Conservation (phyloP, 2,797 vertebrate species). For the Lacerta viridis region DNA sequence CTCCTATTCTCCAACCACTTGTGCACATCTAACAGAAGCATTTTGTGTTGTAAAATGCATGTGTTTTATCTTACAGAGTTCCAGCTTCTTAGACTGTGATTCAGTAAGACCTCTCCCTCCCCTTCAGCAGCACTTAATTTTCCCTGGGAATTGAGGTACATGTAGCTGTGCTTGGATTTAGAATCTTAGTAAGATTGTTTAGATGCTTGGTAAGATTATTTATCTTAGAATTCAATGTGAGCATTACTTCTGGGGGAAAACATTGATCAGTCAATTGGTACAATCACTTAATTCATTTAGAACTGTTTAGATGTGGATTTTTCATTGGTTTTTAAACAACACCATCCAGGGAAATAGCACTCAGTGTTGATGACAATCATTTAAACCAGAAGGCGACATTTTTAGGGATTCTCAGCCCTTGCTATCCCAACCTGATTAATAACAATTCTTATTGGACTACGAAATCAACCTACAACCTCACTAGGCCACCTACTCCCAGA, state of each 20-base stretch:
- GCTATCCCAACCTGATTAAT: too few relatives aligned
- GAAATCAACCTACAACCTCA: too few relatives aligned
- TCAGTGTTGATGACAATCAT: not conserved
- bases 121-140: not conserved
- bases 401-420: not conserved
- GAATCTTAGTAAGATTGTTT: not conserved
- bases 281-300: conserved; percentile 4
- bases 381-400: not conserved
- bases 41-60: conserved; percentile 5
- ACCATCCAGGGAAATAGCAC: not conserved
- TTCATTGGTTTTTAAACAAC: not conserved
- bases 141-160: not conserved
- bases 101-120: not conserved
- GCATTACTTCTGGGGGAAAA: not conserved
- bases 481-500: too few relatives aligned
- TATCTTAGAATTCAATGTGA: conserved; percentile 9
- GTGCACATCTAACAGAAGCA: conserved; percentile 1
- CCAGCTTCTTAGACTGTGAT: not conserved
- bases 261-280: not conserved
- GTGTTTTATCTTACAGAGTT: not conserved
- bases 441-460: too few relatives aligned
- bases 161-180: not conserved
- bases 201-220: not conserved
- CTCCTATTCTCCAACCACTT: not conserved
- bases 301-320: not conserved